phyloP scores from a whole-genome alignment of 2,113 vertebrate species.

The Tonatia bakeri region DNA sequence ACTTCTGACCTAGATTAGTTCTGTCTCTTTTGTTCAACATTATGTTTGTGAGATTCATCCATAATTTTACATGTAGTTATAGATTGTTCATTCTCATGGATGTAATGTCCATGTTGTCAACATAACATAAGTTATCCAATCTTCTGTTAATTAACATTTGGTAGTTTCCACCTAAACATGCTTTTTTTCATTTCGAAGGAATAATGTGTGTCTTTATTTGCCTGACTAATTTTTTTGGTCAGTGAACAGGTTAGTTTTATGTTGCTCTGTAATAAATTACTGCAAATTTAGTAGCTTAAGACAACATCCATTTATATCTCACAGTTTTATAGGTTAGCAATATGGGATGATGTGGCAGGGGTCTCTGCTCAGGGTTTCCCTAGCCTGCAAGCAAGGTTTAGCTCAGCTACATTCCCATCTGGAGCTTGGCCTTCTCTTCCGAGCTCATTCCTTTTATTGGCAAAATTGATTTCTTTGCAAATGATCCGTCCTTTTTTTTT shows the following conservation, averaged over 20 bases:
- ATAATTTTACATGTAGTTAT: background rate
- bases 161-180: background rate
- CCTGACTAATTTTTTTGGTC: background rate
- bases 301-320: too few species aligned
- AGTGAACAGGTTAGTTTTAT: background rate
- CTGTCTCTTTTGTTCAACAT: background rate
- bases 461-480: background rate
- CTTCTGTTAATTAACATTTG: background rate
- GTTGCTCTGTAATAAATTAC: background rate
- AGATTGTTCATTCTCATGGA: background rate
- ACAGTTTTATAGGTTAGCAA: background rate
- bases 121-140: background rate
- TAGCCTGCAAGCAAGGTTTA: background rate
- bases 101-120: background rate
- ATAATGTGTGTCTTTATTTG: background rate
- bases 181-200: conserved; percentile 13
- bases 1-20: background rate
- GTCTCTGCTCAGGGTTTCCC: background rate
- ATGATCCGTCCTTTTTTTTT: background rate
- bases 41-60: background rate
- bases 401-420: background rate
- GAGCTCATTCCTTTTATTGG: background rate
- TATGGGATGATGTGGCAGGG: background rate
- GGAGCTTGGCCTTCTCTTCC: background rate
- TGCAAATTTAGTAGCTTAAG: background rate